Evolutionary conservation across 1,140 invertebrate genomes (phyloP).

Genomic region (Pantala flavescens): DNA sequence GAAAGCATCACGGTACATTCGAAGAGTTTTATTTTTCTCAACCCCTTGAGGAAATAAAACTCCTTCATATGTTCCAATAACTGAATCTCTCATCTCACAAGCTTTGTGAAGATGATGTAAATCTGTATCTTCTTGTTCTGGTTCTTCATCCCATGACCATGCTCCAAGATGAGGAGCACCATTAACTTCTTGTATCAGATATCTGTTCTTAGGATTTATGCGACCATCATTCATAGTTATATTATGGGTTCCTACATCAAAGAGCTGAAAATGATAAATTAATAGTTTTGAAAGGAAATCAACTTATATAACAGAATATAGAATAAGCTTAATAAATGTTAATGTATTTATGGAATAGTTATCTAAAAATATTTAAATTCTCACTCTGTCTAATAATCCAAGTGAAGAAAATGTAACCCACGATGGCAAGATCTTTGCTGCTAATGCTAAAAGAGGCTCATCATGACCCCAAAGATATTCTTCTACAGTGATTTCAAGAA

Average conservation of each 20-base stretch:
- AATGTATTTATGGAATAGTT: too few relatives aligned
- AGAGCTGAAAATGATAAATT: not conserved
- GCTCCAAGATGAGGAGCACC: not conserved
- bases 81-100: not conserved
- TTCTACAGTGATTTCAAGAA: not conserved
- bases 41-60: not conserved
- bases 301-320: too few relatives aligned
- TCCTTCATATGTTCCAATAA: not conserved
- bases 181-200: not conserved
- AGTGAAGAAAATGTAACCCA: not conserved
- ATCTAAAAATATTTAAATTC: too few relatives aligned
- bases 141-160: not conserved
- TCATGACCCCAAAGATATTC: not conserved
- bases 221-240: not conserved
- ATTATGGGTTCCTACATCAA: not conserved
- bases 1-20: not conserved
- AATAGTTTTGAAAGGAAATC: too few relatives aligned
- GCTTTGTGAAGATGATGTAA: not conserved
- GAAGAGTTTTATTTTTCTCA: not conserved
- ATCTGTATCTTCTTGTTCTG: not conserved
- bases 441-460: not conserved
- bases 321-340: too few relatives aligned
- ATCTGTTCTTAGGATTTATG: not conserved
- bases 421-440: not conserved
- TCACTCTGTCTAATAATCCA: not conserved